Conservation (phyloP, 2,797 vertebrate species). For the Tympanoctomys barrerae region DNA sequence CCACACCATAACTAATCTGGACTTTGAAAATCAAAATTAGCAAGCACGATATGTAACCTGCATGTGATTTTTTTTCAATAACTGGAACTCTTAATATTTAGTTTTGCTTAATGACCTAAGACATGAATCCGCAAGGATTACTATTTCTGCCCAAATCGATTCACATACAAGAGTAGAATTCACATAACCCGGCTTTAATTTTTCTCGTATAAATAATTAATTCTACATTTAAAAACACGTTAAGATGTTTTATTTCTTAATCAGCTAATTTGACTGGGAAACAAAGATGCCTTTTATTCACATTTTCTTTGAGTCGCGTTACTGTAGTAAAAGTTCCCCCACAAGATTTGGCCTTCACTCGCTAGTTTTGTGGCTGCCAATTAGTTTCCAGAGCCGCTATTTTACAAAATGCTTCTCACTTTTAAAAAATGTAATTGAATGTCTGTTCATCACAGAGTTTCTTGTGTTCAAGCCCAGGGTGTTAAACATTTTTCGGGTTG, state of each 20-base stretch:
- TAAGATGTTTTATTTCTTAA: conserved; percentile 90
- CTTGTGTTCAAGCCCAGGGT: conserved; percentile 87
- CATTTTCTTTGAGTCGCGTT: conserved; percentile 87
- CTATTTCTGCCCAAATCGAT: conserved; percentile 85
- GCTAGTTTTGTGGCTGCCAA: conserved; percentile 88
- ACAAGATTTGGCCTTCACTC: conserved; percentile 88
- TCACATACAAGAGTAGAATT: conserved; percentile 87
- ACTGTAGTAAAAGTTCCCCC: conserved; percentile 89
- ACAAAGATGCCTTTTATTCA: conserved; percentile 91
- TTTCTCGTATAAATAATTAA: conserved; percentile 90
- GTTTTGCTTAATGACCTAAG: conserved; percentile 87
- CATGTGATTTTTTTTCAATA: conserved; percentile 81
- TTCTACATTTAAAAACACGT: conserved; percentile 89
- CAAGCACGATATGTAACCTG: conserved; percentile 77
- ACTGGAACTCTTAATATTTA: conserved; percentile 84
- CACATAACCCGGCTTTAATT: conserved; percentile 87
- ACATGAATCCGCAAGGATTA: conserved; percentile 84
- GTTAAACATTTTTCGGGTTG: conserved; percentile 88
- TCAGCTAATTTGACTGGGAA: conserved; percentile 90
- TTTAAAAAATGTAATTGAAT: conserved; percentile 89
- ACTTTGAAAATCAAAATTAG: conserved; percentile 74
- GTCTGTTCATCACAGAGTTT: conserved; percentile 90
- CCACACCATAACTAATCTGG: conserved; percentile 73
- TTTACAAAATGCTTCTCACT: conserved; percentile 89
- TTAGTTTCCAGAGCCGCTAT: conserved; percentile 89